Evolutionary conservation across 2,113 vertebrate species (phyloP).

Genomic region (Sceloporus tristichus): DNA sequence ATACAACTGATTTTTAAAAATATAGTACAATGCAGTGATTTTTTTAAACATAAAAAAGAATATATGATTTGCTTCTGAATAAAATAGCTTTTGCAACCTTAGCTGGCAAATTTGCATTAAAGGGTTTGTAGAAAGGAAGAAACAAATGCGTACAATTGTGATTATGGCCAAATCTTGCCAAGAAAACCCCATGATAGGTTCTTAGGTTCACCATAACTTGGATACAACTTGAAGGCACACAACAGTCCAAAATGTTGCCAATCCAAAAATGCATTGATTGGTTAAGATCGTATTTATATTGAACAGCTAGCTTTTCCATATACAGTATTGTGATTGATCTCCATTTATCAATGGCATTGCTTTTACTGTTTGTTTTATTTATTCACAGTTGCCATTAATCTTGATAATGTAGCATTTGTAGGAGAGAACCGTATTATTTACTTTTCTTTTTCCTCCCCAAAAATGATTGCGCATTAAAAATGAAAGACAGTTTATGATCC

Average conservation of each 20-base stretch:
- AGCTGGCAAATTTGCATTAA: slow-evolving; percentile 8
- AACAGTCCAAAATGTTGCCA: slow-evolving; percentile 29
- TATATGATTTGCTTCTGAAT: background rate
- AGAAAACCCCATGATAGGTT: too few species aligned
- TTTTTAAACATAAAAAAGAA: too few species aligned
- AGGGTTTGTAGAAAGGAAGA: slow-evolving; percentile 9
- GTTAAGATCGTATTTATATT: slow-evolving; percentile 64
- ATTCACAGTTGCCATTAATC: slow-evolving; percentile 65
- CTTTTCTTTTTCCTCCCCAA: background rate
- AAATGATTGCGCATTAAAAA: slow-evolving; percentile 63
- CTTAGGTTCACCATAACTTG: too few species aligned
- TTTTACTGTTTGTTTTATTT: slow-evolving; percentile 51
- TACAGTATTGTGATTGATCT: slow-evolving; percentile 54
- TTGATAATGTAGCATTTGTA: slow-evolving; percentile 55
- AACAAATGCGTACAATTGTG: slow-evolving; percentile 46
- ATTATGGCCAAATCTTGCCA: slow-evolving; percentile 9
- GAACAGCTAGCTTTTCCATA: slow-evolving; percentile 64
- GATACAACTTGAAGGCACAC: too few species aligned
- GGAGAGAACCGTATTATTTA: slow-evolving; percentile 42
- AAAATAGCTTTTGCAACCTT: background rate
- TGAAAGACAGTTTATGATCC: slow-evolving; percentile 55
- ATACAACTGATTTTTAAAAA: background rate
- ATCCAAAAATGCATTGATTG: slow-evolving; percentile 41
- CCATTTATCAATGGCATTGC: slow-evolving; percentile 48
- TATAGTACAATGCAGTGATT: background rate